phyloP scores from a whole-genome alignment of 2,888 invertebrate species.

The Ethmia dodecea region DNA sequence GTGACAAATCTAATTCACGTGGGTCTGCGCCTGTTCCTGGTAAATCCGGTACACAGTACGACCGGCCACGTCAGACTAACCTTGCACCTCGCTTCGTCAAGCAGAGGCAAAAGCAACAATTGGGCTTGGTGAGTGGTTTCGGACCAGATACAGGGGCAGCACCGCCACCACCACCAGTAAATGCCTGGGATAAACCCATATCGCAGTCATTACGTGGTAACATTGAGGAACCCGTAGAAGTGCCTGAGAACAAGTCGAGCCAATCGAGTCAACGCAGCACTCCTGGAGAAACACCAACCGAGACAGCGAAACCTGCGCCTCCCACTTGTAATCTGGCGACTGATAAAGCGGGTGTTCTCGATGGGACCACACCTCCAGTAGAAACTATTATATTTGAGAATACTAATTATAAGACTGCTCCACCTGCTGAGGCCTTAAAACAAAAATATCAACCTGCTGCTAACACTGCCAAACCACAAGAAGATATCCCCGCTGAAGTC shows the following conservation, averaged over 20 bases:
- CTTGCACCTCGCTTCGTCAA: slow-evolving; percentile 88
- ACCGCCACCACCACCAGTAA: slow-evolving; percentile 84
- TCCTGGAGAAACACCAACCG: slow-evolving; percentile 53
- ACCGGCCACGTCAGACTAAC: slow-evolving; percentile 78
- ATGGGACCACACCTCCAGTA: slow-evolving; percentile 88
- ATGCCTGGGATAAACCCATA: slow-evolving; percentile 93
- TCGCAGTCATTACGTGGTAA: slow-evolving; percentile 81
- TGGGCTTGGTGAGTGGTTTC: slow-evolving; percentile 56
- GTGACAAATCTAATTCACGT: slow-evolving; percentile 55
- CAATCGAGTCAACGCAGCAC: slow-evolving; percentile 67
- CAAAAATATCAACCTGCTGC: slow-evolving; percentile 76
- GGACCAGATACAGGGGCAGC: slow-evolving; percentile 75
- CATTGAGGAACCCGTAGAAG: slow-evolving; percentile 54
- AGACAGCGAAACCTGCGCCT: slow-evolving; percentile 39
- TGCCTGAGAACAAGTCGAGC: slow-evolving; percentile 49
- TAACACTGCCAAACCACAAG: slow-evolving; percentile 62
- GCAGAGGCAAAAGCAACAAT: slow-evolving; percentile 79
- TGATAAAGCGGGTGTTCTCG: slow-evolving; percentile 79
- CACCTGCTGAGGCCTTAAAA: slow-evolving; percentile 81
- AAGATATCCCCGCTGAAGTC: slow-evolving; percentile 74
- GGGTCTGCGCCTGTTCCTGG: slow-evolving; percentile 48
- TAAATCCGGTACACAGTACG: slow-evolving; percentile 57
- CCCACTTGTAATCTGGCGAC: slow-evolving; percentile 39
- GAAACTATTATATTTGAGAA: slow-evolving; percentile 95
- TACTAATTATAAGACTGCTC: slow-evolving; percentile 90